Conservation (phyloP, 2,113 vertebrate species). For the Lonchura striata region DNA sequence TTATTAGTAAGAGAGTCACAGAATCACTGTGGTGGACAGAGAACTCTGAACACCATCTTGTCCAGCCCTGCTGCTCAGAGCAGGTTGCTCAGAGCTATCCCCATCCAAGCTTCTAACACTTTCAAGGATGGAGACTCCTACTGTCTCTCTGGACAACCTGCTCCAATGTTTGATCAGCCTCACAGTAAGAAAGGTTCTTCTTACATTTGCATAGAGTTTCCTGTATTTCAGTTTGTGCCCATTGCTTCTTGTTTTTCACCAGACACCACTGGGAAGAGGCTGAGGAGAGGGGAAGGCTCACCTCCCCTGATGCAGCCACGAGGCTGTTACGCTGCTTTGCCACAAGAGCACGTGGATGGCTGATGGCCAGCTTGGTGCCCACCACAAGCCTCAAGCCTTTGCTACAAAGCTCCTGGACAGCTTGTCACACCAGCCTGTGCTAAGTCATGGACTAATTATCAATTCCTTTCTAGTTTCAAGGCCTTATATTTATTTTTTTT, state of each 20-base stretch:
- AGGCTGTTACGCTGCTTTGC: background rate
- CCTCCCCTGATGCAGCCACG: background rate
- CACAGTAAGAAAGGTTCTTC: background rate
- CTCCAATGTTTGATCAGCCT: background rate
- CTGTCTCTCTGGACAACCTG: background rate
- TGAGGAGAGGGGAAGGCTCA: background rate
- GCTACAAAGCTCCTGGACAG: background rate
- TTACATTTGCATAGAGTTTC: background rate
- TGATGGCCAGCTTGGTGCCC: background rate
- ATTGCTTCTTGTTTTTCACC: background rate
- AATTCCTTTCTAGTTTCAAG: background rate
- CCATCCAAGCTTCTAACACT: background rate
- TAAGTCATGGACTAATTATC: background rate
- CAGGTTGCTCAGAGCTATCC: background rate
- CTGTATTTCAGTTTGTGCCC: background rate
- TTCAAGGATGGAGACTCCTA: background rate
- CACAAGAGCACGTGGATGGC: rapidly evolving
- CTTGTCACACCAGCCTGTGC: background rate
- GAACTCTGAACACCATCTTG: background rate
- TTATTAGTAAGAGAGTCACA: background rate
- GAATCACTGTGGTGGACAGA: background rate
- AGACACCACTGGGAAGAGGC: background rate
- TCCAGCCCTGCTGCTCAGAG: background rate
- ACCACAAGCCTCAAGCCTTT: background rate
- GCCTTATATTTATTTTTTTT: background rate